Conservation (phyloP, 1,140 invertebrate genomes). For the Branchinecta lynchi region DNA sequence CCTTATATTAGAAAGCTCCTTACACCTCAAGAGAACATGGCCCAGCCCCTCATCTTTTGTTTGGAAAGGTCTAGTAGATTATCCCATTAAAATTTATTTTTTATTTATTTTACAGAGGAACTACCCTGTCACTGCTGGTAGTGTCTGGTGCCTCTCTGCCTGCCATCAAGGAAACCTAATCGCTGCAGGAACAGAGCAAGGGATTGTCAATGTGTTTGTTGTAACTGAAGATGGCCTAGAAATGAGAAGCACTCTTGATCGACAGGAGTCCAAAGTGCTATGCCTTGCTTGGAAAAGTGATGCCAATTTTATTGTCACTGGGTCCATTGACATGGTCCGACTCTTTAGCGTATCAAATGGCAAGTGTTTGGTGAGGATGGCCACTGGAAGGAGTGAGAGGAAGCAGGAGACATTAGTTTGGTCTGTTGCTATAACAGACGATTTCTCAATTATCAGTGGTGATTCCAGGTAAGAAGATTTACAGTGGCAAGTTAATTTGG, state of each 20-base stretch:
- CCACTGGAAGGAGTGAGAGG: constrained; percentile 33
- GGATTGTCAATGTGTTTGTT: not conserved
- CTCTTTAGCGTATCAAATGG: constrained; percentile 71
- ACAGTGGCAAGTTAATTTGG: too few relatives aligned
- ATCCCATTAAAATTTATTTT: not conserved
- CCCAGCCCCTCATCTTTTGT: too few relatives aligned
- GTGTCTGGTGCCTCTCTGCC: not conserved
- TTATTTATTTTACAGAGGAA: not conserved
- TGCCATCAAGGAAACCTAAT: not conserved
- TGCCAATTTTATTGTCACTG: constrained; percentile 62
- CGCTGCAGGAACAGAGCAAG: not conserved
- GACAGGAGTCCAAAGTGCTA: constrained; percentile 35
- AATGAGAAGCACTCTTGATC: not conserved
- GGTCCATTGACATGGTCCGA: constrained; percentile 63
- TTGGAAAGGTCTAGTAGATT: too few relatives aligned
- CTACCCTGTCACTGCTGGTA: not conserved
- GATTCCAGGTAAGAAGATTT: constrained; percentile 44
- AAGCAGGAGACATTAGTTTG: constrained; percentile 61
- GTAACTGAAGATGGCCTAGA: not conserved
- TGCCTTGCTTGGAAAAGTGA: constrained; percentile 66
- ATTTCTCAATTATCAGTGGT: constrained; percentile 72
- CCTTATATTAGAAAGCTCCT: too few relatives aligned
- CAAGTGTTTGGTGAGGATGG: constrained; percentile 62
- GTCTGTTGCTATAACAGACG: constrained; percentile 57
- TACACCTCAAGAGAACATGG: too few relatives aligned